A percentile compares a stretch with the other conserved stretches of the same genome.
Evolutionary conservation across 2,888 invertebrate species (phyloP).

Genomic region (Amphimallon solstitiale): DNA sequence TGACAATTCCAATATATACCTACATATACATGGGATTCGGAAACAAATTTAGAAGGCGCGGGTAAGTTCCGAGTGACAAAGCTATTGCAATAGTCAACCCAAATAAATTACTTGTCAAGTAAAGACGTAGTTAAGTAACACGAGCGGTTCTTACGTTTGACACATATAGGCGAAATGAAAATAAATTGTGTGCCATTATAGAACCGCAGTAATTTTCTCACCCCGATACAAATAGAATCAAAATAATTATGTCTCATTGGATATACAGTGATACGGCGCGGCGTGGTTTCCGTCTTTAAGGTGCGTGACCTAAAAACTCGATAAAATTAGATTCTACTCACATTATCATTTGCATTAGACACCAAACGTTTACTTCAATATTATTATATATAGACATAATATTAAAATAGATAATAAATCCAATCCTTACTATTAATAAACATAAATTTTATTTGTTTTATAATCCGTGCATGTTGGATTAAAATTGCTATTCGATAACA

Average conservation of each 20-base stretch:
- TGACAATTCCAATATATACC: neutral
- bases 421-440: too few relatives aligned
- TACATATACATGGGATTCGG: constrained; percentile 8
- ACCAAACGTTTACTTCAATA: too few relatives aligned
- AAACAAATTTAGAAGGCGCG: constrained; percentile 26
- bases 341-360: too few relatives aligned
- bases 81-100: constrained; percentile 29
- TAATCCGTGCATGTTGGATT: too few relatives aligned
- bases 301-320: too few relatives aligned
- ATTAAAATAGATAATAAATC: too few relatives aligned
- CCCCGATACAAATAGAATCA: neutral
- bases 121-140: constrained; percentile 26
- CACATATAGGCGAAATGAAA: constrained; percentile 11
- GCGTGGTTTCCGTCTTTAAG: too few relatives aligned
- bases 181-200: constrained; percentile 5
- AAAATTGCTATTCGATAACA: too few relatives aligned
- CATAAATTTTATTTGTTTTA: too few relatives aligned
- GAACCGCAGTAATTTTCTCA: neutral
- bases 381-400: too few relatives aligned
- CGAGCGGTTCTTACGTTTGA: constrained; percentile 15
- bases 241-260: neutral
- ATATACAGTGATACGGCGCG: too few relatives aligned
- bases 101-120: constrained; percentile 30
- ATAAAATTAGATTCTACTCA: too few relatives aligned
- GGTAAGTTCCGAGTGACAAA: constrained; percentile 16